These are phyloP conservation scores for Fundulus diaphanus DNA, from an alignment of 2,797 vertebrate genomes.

Conservation along the genomic window DNA sequence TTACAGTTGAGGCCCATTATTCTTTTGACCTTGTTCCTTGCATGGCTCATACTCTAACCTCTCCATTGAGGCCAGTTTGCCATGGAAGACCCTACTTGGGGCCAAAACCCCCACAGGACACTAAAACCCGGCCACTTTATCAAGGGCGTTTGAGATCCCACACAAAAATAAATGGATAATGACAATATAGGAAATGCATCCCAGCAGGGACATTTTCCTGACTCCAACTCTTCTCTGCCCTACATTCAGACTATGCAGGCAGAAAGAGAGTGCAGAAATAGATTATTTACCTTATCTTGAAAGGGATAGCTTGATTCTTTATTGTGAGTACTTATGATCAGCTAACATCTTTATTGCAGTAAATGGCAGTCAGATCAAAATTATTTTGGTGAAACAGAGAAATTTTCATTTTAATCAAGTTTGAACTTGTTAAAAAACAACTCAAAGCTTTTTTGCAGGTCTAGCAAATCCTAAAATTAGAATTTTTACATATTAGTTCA, in stretches of 20 bases:
- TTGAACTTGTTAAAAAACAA: background rate
- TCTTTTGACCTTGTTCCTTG: background rate
- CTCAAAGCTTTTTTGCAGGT: background rate
- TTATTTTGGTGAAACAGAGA: background rate
- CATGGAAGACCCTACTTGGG: background rate
- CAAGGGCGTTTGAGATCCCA: background rate
- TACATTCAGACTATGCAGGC: too few relatives aligned
- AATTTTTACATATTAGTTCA: background rate
- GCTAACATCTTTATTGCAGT: background rate
- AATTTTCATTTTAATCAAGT: background rate
- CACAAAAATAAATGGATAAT: background rate
- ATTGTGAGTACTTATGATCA: background rate
- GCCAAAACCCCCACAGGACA: background rate
- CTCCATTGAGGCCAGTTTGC: background rate
- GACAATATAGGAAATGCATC: background rate
- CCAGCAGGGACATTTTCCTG: background rate
- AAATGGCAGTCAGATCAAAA: background rate
- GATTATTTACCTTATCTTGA: background rate
- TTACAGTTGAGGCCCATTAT: too few relatives aligned
- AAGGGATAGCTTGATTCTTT: background rate
- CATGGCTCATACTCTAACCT: background rate
- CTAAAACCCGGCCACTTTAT: background rate
- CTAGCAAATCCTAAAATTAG: background rate
- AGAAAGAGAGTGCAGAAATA: background rate
- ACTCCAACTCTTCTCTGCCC: background rate